Base-by-base conservation (phyloP, 1,140 invertebrate genomes). In the Arion vulgaris region DNA sequence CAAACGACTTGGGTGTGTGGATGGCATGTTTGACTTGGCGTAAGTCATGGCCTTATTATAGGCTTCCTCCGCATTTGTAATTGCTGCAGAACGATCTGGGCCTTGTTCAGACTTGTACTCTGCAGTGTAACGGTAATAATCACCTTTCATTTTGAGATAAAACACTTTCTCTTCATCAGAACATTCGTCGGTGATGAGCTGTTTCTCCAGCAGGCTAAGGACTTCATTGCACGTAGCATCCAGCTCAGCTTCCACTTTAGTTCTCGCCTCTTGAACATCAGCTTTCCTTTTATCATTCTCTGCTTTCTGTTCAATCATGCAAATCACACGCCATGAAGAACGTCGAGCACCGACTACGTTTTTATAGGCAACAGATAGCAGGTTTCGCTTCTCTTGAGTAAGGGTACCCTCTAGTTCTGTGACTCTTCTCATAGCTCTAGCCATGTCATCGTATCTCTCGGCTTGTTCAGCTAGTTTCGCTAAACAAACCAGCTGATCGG, bases 111-210 rank as follows among this genome's bases (percentile, higher is more conserved):
- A 97, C 91, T 97, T 97, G 91, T 99, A 98, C 95, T 99, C 98
- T 91, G 98, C 98, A 92, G 99, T 95, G 95, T 99, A 99, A 94
- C 98, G 91, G 94, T 97, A 98, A 94, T 99, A 99, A 94, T 99
- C 98, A 91, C 98, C 98, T 94, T 98, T 98, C 98, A 99, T 99
- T 95, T 99, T 99, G 93, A 98, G 95, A 94, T 98, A 99, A 94
- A 99, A 99, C 92, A 99, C 98, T 96, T 98, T 98, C 92, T 96
- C 98, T 94, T 99, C 98, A 69, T 79, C 57, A 11, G 81, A 66
- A 57, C 71, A 73, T 49, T 86, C 84, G 26, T 84, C 85, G 23
- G 73, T 87, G 92, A 99, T 98, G 92, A 99, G 95, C 94, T 97
- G 97, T 94, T 98, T 98, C 94, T 99, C 97, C 91, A 99, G 94